Evolutionary conservation across 2,797 vertebrate species (phyloP), one percentile per base, ranked within the genome.

Genomic region (Morus bassanus): DNA sequence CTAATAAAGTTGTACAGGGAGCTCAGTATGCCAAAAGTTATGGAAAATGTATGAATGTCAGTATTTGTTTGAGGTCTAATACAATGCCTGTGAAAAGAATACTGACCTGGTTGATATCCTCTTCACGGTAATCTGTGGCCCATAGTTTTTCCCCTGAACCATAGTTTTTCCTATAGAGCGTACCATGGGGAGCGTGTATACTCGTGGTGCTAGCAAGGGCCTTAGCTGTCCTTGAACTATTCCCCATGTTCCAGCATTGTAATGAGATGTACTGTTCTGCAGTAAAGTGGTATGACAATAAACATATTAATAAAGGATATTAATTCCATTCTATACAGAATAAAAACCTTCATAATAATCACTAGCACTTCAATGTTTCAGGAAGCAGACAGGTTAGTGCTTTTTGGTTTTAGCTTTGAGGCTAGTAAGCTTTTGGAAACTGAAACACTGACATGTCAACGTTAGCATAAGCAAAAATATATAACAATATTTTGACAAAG

Each of bases 91-190:
- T 14, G 64, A 21, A 68, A 70, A 81, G 37, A 69, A 57, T 35
- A 93, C 98, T 96, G 82, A 98, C 98, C 98, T 98, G 93, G 98
- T 99, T 35, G 98, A 99, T 91, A 99, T 98, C 95, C 98, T 98
- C 76, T 98, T 98, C 69, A 99, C 98, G 60, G 98, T 98, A 88
- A 99, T 99, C 93, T 98, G 98, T 15, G 98, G 98, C 56, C 98
- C 98, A 1, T 99, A 99, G 97, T 99, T 99, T 86, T 99, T 99
- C 75, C 98, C 98, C 94, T 99, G 98, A 75, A 99, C 98, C 98
- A 99, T 99, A 21, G 98, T 99, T 94, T 99, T 99, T n/a, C 98
- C 98, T 25, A 99, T 99, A 84, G 98, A 99, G 85, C 98, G 98
- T 37, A 99, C 98, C 98, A 99, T 99, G 31, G 98, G 98, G 22